phyloP scores from a whole-genome alignment of 2,113 vertebrate genomes.

The Lamprologus lemairii region DNA sequence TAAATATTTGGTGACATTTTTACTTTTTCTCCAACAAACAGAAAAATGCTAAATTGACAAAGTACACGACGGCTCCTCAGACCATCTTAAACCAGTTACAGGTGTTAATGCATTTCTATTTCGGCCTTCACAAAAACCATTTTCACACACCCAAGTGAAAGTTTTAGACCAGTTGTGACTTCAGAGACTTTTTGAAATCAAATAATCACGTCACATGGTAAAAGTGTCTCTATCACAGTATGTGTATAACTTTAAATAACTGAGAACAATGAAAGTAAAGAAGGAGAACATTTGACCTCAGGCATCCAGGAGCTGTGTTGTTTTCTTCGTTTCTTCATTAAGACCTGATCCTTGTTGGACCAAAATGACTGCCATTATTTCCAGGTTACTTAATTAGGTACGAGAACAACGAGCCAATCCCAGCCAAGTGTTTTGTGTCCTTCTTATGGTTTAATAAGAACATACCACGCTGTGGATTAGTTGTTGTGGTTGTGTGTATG shows the following conservation, averaged over 20 bases:
- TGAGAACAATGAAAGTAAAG: not conserved
- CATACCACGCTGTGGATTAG: not conserved
- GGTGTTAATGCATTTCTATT: not conserved
- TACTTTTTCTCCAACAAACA: not conserved
- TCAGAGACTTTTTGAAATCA: not conserved
- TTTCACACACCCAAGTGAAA: not conserved
- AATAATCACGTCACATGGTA: not conserved
- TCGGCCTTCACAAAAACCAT: not conserved
- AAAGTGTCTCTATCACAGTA: fast-evolving
- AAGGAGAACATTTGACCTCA: not conserved
- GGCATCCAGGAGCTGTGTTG: not conserved
- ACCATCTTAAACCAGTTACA: not conserved
- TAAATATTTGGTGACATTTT: not conserved
- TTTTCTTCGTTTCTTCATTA: not conserved
- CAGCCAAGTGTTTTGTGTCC: not conserved
- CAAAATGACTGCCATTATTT: not conserved
- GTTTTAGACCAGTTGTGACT: not conserved
- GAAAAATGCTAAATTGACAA: not conserved
- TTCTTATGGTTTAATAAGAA: slow-evolving; percentile 11
- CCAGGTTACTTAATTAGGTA: slow-evolving; percentile 10
- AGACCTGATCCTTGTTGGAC: not conserved
- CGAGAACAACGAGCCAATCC: not conserved
- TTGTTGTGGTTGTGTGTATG: not conserved
- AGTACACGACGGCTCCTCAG: not conserved
- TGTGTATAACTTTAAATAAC: not conserved